Evolutionary conservation across 2,113 vertebrate species (phyloP).

Genomic region (Guaruba guarouba): DNA sequence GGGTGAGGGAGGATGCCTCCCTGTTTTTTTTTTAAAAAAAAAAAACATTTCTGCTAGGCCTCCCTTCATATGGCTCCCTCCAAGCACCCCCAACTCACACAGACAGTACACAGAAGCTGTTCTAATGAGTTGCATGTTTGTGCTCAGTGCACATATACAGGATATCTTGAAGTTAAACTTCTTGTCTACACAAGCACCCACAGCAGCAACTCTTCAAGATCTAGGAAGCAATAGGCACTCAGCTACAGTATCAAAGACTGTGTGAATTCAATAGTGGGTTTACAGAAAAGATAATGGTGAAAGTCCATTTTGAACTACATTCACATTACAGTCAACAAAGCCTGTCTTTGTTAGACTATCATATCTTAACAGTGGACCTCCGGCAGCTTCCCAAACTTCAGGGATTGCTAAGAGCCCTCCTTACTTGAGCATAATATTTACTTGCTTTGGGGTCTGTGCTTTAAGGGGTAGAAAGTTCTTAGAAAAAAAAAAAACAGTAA

Average conservation of each 20-base stretch:
- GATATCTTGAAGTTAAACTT: not conserved
- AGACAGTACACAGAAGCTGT: rapidly evolving
- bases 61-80: rapidly evolving
- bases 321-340: not conserved
- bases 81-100: rapidly evolving
- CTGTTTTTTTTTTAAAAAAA: no score
- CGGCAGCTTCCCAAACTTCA: not conserved
- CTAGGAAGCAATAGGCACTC: no score
- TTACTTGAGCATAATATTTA: no score
- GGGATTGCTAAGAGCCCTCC: not conserved
- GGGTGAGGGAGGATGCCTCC: no score
- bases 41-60: not conserved
- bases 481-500: not conserved
- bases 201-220: not conserved
- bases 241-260: not conserved
- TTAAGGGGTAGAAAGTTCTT: not conserved
- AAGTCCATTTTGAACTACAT: not conserved
- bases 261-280: no score
- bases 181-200: not conserved
- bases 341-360: not conserved
- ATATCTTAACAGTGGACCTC: not conserved
- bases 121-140: rapidly evolving
- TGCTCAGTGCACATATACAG: no score
- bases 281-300: no score
- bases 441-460: not conserved